Conservation (phyloP, 1,140 invertebrate genomes). For the Euura saliciscinereae region DNA sequence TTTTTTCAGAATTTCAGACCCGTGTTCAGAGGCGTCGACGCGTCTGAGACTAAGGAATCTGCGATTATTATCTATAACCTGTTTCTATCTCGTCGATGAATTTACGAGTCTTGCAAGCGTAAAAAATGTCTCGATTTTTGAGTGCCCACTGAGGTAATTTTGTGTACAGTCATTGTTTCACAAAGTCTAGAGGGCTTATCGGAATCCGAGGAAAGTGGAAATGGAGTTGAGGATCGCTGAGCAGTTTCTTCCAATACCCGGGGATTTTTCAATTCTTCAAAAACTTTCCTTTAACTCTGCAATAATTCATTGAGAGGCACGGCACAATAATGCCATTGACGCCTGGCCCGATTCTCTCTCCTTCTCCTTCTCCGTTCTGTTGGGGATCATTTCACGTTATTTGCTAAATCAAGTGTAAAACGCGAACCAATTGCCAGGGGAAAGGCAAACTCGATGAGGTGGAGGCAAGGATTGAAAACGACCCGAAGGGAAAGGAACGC, state of each 20-base stretch:
- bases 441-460: constrained; percentile 15
- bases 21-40: not conserved
- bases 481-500: not conserved
- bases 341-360: not conserved
- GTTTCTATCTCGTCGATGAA: too few species aligned
- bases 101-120: too few species aligned
- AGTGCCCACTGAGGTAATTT: too few species aligned
- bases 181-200: too few species aligned
- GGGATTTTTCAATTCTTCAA: not conserved
- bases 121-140: too few species aligned
- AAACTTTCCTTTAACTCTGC: constrained; percentile 20
- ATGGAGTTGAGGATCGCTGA: not conserved
- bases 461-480: constrained; percentile 10
- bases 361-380: not conserved
- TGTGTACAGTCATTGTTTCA: too few species aligned
- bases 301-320: constrained; percentile 38
- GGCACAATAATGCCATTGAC: not conserved
- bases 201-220: too few species aligned
- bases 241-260: constrained; percentile 11
- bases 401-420: constrained; percentile 47
- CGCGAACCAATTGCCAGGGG: constrained; percentile 40
- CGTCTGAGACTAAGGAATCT: not conserved
- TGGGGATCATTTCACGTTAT: constrained; percentile 34
- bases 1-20: not conserved
- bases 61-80: not conserved